phyloP scores from a whole-genome alignment of 2,888 invertebrate species.

The Caenorhabditis uteleia region DNA sequence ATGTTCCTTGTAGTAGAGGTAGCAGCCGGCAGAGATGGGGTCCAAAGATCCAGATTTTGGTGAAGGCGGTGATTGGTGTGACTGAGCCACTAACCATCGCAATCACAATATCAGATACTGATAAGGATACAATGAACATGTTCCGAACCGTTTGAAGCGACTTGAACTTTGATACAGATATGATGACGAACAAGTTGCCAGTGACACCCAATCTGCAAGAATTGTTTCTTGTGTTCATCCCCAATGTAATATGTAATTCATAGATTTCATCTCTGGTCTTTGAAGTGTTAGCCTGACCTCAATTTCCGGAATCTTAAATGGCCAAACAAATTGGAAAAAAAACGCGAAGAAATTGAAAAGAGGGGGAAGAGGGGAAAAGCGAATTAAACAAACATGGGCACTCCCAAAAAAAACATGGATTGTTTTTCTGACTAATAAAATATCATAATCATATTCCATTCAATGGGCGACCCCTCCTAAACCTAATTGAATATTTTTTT shows the following conservation, averaged over 20 bases:
- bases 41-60: constrained; percentile 91
- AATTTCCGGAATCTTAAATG: no score
- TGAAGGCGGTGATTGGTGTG: constrained; percentile 91
- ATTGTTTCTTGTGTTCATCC: not conserved
- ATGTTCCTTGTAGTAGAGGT: constrained; percentile 87
- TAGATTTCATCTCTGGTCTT: not conserved
- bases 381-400: no score
- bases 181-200: constrained; percentile 63
- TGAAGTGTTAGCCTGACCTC: no score
- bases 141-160: constrained; percentile 66
- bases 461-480: no score
- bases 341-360: no score
- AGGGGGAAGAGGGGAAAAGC: no score
- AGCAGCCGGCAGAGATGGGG: constrained; percentile 86
- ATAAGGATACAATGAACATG: constrained; percentile 66
- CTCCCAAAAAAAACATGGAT: no score
- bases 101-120: constrained; percentile 84
- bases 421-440: no score
- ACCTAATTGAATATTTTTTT: no score
- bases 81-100: constrained; percentile 88
- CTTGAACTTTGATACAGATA: constrained; percentile 57
- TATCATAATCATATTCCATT: no score
- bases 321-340: no score
- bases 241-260: not conserved
- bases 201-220: constrained; percentile 61